A percentile compares a stretch with the other conserved stretches of the same genome.
phyloP scores from a whole-genome alignment of 2,113 vertebrate genomes.

The Abramis brama region DNA sequence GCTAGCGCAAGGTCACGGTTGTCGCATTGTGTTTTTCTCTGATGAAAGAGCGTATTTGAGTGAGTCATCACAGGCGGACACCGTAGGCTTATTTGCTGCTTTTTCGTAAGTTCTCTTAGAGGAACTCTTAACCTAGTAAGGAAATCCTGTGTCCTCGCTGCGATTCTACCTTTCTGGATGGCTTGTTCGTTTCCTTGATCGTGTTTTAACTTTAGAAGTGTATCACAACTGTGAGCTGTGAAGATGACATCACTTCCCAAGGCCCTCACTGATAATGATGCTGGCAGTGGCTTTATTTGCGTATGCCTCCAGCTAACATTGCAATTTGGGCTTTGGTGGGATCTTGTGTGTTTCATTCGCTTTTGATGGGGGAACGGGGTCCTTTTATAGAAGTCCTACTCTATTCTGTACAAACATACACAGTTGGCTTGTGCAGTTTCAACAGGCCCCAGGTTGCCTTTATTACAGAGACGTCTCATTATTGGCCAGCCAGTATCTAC shows the following conservation, averaged over 20 bases:
- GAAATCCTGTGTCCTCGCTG: neutral
- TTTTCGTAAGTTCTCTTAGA: constrained; percentile 24
- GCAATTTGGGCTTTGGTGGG: constrained; percentile 22
- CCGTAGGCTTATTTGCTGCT: constrained; percentile 1
- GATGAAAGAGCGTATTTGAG: constrained; percentile 28
- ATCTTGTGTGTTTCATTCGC: constrained; percentile 52
- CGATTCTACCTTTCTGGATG: neutral
- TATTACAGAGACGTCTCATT: constrained; percentile 33
- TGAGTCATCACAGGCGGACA: constrained; percentile 23
- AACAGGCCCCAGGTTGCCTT: constrained; percentile 24
- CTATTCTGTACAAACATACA: constrained; percentile 59
- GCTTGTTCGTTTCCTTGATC: constrained; percentile 29
- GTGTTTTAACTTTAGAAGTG: constrained; percentile 14
- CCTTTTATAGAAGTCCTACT: constrained; percentile 61
- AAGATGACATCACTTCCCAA: constrained; percentile 35
- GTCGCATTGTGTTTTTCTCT: constrained; percentile 25
- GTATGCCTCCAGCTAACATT: constrained; percentile 16
- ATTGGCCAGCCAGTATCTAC: constrained; percentile 49
- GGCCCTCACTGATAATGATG: constrained; percentile 42
- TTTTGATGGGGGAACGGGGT: constrained; percentile 40
- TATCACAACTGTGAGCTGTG: constrained; percentile 20
- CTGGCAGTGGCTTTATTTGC: constrained; percentile 19
- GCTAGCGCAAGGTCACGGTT: constrained; percentile 19
- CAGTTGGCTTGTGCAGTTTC: constrained; percentile 12
- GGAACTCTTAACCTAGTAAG: neutral